Evolutionary conservation across 2,113 vertebrate genomes (phyloP), one percentile per base, ranked within the genome.

Genomic region (Sebastes schlegelii): DNA sequence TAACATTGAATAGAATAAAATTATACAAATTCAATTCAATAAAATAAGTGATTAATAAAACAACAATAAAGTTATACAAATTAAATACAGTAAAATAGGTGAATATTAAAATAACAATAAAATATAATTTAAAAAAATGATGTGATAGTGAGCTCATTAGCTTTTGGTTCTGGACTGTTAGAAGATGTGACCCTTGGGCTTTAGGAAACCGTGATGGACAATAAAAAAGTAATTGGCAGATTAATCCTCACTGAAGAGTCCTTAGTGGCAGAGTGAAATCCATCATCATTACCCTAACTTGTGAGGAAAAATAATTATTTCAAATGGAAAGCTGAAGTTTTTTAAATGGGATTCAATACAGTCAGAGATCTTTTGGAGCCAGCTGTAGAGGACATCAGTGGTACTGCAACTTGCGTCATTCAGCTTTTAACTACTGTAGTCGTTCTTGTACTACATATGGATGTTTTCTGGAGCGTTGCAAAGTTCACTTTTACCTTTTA

Each of bases 401-500:
- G 54, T 46, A 54, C 60, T 87, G 54, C 73, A 76, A 11, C 58
- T 16, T 2, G 8, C 40, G 6, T n/a, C 12, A 12, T 46, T 21
- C 21, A 26, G 5, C 40, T 67, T 52, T 71, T 6, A 46, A 17
- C 14, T n/a, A 26, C 57, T 57, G 48, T 63, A 54, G 43, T 51
- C 10, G 26, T 26, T 77, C 7, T 8, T 62, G 49, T 26, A 17
- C 65, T 48, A 21, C 43, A 34, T 21, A 8, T 17, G 23, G 23
- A 73, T 45, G 48, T 76, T 86, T 72, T 60, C 34, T 64, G 17
- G 26, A 72, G 51, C 45, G 3, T 52, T 52, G 65, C 52, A 58
- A 67, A 66, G 8, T 67, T 82, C 11, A 71, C 42, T n/a, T 78
- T 74, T 75, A 80, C 43, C 54, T 77, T 72, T 45, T 14, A 82